Evolutionary conservation across 2,797 vertebrate species (phyloP).

Genomic region (Paramormyrops hopkinsi): DNA sequence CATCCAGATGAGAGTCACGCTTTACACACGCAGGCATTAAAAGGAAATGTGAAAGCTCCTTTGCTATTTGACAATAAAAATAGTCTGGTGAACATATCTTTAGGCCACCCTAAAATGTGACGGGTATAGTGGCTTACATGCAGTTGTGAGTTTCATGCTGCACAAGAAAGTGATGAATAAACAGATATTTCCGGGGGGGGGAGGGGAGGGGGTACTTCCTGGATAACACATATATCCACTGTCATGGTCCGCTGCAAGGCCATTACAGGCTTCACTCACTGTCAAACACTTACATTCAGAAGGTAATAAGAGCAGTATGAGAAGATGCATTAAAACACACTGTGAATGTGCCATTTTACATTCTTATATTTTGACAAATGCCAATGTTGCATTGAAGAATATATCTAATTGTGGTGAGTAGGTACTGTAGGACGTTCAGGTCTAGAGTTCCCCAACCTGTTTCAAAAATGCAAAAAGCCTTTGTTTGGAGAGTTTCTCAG

Average conservation of each 20-base stretch:
- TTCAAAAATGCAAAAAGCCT: background rate
- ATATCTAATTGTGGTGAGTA: background rate
- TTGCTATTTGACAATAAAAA: background rate
- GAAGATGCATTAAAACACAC: background rate
- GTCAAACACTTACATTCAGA: background rate
- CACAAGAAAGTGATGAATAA: background rate
- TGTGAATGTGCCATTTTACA: background rate
- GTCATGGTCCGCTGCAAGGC: background rate
- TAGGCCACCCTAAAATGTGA: background rate
- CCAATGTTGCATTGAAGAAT: background rate
- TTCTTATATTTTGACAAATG: background rate
- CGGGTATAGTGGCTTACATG: background rate
- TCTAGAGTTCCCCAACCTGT: background rate
- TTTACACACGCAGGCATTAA: background rate
- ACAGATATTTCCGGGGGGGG: background rate
- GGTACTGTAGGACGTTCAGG: background rate
- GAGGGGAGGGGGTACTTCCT: background rate
- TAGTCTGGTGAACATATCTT: background rate
- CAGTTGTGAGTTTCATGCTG: background rate
- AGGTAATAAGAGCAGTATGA: background rate
- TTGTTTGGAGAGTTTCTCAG: background rate
- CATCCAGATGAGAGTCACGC: background rate
- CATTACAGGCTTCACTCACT: background rate
- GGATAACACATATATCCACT: background rate
- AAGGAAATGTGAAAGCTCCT: background rate